Base-by-base conservation (phyloP, 1,140 invertebrate species). In the Sitodiplosis mosellana region DNA sequence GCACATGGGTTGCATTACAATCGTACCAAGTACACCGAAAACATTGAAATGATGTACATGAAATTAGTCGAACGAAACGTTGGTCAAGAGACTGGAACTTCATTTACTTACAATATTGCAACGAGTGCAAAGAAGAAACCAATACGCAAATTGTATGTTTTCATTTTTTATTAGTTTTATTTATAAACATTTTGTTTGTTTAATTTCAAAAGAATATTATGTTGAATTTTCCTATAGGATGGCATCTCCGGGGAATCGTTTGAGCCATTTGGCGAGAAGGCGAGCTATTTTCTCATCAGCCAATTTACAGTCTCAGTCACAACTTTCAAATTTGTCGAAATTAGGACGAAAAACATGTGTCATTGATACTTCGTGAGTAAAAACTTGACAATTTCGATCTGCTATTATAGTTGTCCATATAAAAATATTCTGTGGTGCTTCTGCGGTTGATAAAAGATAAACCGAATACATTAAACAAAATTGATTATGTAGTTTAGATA, bases 1-100 rank as follows among this genome's bases (percentile, higher is more conserved):
- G 73, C 34, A 66, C 76, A 50, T 68, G 75, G 74, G 73, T 52
- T 50, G 47, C 77, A 75, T 56, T 73, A 75, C 51, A 80, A 80
- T 50, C 57, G 73, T 42, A 74, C 66, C 49, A 71, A 63, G 56
- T 50, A 62, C 4, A 64, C 72, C 14, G 77, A 79, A 56, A 72
- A 76, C 48, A 74, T 77, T 53, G 76, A 78, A 56, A 67, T 67
- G 54, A 59, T 77, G 27, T 68, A 70, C 46, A 53, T 69, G 42
- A 75, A 71, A 54, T 67, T 77, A 43, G 69, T 67, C 34, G 69
- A 76, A 46, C 66, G 76, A 21, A 78, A 73, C 47, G 65, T 80
- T 46, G 71, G 72, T 11, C 60, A 61, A 15, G 77, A 79, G 53
- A 78, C 76, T 0, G 18, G 21, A 14, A 69, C 73, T 45, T 77